Base-by-base conservation (phyloP, 2,888 invertebrate species). In the Clunio marinus region DNA sequence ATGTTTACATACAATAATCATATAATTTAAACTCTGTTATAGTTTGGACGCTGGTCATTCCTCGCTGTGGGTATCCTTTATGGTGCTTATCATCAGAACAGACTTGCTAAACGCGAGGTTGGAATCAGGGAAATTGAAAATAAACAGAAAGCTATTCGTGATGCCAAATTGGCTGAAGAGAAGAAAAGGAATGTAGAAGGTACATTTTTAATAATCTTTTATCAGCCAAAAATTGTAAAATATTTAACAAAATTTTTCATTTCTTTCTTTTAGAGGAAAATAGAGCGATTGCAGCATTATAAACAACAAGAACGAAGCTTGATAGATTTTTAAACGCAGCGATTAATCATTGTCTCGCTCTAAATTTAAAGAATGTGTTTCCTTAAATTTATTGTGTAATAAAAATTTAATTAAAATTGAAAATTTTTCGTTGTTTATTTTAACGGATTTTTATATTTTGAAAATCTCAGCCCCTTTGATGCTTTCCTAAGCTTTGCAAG, bases 21-120 rank as follows among this genome's bases (percentile, higher is more conserved):
- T 37, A 4, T 41, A 28, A 20, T 35, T n/a, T 5, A 24, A 46
- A 69, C 69, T 70, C 46, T 66, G 70, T 75, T 81, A 7, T 77
- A 91, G 90, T 90, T 91, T 74, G 86, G 87, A 69, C 83, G 93
- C 75, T 93, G 92, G 91, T 87, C 87, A 69, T 82, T 92, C 74
- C 82, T 93, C 2, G 76, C 83, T 0, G 81, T 83, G 0, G 93
- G 93, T 28, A 80, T 93, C 71, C 75, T 85, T 0, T 93, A 91
- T 72, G 93, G 93, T 63, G 84, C 86, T 0, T 85, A 86, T 76
- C 84, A 89, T 76, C 88, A 90, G 72, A 84, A 76, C 75, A 82
- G 88, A 66, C 80, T 89, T 1, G 82, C 86, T 32, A 88, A 82
- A 76, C 87, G 82, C 75, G 90, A 89, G 74, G 77, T 78, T 2